These are phyloP conservation scores for Dynastes grantii DNA, from an alignment of 2,888 invertebrate genomes.

Conservation along the genomic window DNA sequence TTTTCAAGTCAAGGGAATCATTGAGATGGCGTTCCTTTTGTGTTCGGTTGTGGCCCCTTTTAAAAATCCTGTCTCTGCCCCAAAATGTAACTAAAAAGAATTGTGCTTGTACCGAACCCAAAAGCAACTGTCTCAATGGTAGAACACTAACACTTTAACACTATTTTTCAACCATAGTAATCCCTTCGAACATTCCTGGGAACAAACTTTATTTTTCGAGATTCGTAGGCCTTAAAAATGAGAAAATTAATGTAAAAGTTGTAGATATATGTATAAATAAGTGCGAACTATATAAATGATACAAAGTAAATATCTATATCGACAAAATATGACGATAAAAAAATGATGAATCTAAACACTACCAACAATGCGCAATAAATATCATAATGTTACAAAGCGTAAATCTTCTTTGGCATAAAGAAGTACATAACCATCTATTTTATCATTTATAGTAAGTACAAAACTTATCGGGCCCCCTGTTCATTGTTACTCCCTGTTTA, in stretches of 20 bases:
- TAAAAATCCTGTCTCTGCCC: neutral
- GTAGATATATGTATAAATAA: slow-evolving; percentile 24
- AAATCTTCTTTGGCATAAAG: slow-evolving; percentile 54
- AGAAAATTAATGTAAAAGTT: slow-evolving; percentile 19
- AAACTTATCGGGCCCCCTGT: slow-evolving; percentile 49
- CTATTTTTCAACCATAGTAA: slow-evolving; percentile 44
- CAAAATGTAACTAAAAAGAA: slow-evolving; percentile 9
- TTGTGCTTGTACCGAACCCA: slow-evolving; percentile 38
- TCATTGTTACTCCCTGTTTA: slow-evolving; percentile 16
- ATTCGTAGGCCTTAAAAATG: slow-evolving; percentile 48
- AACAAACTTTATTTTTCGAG: slow-evolving; percentile 45
- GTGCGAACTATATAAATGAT: slow-evolving; percentile 39
- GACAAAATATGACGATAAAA: slow-evolving; percentile 37
- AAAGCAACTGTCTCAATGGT: slow-evolving; percentile 25
- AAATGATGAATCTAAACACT: slow-evolving; percentile 36
- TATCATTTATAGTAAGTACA: slow-evolving; percentile 50
- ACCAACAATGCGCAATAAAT: slow-evolving; percentile 51
- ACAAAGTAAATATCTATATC: slow-evolving; percentile 25
- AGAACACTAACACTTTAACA: slow-evolving; percentile 46
- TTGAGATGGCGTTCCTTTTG: slow-evolving; percentile 13
- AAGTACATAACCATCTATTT: slow-evolving; percentile 46
- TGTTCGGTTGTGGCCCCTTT: slow-evolving; percentile 40
- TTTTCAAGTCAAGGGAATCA: slow-evolving; percentile 26
- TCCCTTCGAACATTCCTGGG: slow-evolving; percentile 48
- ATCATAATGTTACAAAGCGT: slow-evolving; percentile 52